Percentiles rank a stretch among this genome's conserved stretches.
phyloP scores from a whole-genome alignment of 1,140 invertebrate species.

The Gyrodactylus bullatarudis region DNA sequence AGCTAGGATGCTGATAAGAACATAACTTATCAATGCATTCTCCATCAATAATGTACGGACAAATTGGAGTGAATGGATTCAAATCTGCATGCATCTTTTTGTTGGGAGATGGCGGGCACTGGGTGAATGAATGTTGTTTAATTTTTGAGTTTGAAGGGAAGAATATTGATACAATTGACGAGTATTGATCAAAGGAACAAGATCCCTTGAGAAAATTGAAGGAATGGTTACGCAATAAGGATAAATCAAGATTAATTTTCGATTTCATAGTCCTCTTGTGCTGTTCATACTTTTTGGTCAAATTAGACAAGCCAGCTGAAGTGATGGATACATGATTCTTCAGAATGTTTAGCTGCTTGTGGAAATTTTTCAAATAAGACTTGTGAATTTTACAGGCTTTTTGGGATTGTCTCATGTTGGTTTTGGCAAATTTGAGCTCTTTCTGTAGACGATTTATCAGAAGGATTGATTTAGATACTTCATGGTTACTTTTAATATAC shows the following conservation, averaged over 20 bases:
- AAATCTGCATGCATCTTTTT: background rate
- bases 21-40: background rate
- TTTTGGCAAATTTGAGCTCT: background rate
- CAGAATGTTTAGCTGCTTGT: background rate
- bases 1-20: background rate
- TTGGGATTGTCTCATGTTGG: background rate
- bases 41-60: background rate
- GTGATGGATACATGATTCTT: background rate
- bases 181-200: background rate
- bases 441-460: background rate
- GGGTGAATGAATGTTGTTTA: background rate
- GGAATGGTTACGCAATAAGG: background rate
- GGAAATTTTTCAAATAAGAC: background rate
- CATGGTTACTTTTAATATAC: background rate
- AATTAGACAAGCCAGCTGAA: background rate
- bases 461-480: background rate
- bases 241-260: background rate
- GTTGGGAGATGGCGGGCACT: background rate
- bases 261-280: background rate
- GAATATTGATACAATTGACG: background rate
- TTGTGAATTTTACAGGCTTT: background rate
- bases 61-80: background rate
- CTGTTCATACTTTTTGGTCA: background rate
- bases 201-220: background rate
- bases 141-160: background rate